phyloP scores from a whole-genome alignment of 2,888 invertebrate genomes.

The Ormyrus rosae region DNA sequence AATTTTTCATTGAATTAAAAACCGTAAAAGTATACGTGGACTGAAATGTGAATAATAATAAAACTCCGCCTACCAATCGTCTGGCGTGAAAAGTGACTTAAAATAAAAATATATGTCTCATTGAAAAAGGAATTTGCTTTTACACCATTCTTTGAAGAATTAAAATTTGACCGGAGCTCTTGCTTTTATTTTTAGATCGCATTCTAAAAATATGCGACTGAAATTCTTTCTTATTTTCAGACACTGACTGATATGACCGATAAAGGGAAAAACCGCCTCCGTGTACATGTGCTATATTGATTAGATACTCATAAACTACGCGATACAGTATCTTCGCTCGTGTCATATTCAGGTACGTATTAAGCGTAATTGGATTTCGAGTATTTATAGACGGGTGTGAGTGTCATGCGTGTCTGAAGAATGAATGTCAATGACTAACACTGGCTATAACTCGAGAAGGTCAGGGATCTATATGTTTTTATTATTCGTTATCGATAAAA shows the following conservation, averaged over 20 bases:
- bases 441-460: constrained; percentile 45
- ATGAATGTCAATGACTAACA: constrained; percentile 51
- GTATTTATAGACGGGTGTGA: constrained; percentile 37
- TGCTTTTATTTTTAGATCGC: not conserved
- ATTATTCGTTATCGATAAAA: constrained; percentile 21
- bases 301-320: constrained; percentile 3
- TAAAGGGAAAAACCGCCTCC: not conserved
- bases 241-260: not conserved
- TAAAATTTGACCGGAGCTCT: not conserved
- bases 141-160: not conserved
- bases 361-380: constrained; percentile 47
- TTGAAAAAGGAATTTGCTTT: not conserved
- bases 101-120: not conserved
- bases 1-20: too few species aligned
- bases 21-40: too few species aligned
- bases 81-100: too few species aligned
- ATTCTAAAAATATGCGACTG: not conserved
- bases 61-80: too few species aligned
- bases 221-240: not conserved
- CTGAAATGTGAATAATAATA: too few species aligned
- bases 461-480: constrained; percentile 39
- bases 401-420: constrained; percentile 36
- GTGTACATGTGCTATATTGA: not conserved
- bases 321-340: constrained; percentile 6
- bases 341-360: constrained; percentile 47